Percentiles rank a stretch among this genome's conserved stretches.
Conservation (phyloP, 2,888 invertebrate species). For the Dryomyza anilis region DNA sequence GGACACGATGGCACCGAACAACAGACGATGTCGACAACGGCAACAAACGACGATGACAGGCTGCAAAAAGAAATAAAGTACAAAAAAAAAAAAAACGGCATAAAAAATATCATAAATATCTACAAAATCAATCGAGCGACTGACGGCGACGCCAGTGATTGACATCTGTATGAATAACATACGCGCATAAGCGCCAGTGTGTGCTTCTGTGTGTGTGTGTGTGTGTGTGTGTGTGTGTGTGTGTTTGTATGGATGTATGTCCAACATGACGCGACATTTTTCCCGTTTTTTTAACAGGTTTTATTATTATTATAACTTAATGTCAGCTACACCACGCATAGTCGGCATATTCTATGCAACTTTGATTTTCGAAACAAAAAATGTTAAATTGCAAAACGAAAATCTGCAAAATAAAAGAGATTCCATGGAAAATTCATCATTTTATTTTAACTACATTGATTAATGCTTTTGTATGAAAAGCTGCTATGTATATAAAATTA, state of each 20-base stretch:
- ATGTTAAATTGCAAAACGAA: no score
- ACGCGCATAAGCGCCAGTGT: neutral
- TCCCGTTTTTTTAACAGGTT: no score
- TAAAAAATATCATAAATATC: slow-evolving; percentile 9
- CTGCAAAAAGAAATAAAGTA: neutral
- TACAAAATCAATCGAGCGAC: slow-evolving; percentile 44
- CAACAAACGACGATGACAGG: neutral
- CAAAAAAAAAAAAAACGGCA: neutral
- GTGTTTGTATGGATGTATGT: slow-evolving; percentile 50
- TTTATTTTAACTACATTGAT: no score
- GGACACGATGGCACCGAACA: neutral
- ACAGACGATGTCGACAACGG: neutral
- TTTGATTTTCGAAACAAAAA: no score
- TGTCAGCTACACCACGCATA: no score
- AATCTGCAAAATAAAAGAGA: no score
- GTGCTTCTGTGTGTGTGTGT: slow-evolving; percentile 15
- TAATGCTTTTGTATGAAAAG: no score
- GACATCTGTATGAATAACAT: neutral
- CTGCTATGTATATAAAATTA: no score
- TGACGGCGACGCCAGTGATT: slow-evolving; percentile 15
- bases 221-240: slow-evolving; percentile 39
- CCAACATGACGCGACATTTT: no score
- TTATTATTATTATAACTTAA: no score
- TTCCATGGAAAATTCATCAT: no score
- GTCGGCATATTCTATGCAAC: no score